Evolutionary conservation across 2,888 invertebrate species (phyloP).

Genomic region (Pollenia labialis): DNA sequence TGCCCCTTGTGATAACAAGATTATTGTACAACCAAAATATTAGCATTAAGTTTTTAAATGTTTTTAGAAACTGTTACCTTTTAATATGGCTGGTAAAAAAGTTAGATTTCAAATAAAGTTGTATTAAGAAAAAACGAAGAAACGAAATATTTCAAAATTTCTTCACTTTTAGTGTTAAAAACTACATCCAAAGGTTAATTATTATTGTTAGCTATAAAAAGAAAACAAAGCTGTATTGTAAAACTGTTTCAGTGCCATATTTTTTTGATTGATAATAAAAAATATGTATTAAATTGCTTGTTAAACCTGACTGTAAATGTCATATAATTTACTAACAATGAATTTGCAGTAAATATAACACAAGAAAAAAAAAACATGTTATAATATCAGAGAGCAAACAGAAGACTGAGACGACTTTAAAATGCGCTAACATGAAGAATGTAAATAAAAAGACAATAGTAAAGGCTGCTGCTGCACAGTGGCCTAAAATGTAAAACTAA

Average conservation of each 20-base stretch:
- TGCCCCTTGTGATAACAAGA: no score
- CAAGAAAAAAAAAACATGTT: constrained; percentile 13
- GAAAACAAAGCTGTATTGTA: constrained; percentile 14
- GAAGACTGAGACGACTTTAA: background rate
- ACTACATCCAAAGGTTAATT: constrained; percentile 8
- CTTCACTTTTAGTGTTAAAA: background rate
- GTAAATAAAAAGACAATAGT: no score
- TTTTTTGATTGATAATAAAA: constrained; percentile 74
- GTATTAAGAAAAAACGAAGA: no score
- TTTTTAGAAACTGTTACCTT: no score
- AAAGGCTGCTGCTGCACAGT: no score
- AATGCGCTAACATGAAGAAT: background rate
- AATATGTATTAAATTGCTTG: constrained; percentile 66
- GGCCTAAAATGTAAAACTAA: no score
- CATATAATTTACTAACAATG: constrained; percentile 74
- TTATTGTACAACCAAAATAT: no score
- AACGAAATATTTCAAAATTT: background rate
- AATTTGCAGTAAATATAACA: constrained; percentile 65
- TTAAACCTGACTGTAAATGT: constrained; percentile 74
- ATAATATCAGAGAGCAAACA: background rate
- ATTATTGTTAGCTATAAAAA: background rate
- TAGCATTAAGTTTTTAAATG: no score
- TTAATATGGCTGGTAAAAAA: no score
- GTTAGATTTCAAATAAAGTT: no score
- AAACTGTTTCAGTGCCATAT: constrained; percentile 38